A percentile compares a stretch with the other conserved stretches of the same genome.
Evolutionary conservation across 2,888 invertebrate genomes (phyloP).

Genomic region (Frankliniella fusca): DNA sequence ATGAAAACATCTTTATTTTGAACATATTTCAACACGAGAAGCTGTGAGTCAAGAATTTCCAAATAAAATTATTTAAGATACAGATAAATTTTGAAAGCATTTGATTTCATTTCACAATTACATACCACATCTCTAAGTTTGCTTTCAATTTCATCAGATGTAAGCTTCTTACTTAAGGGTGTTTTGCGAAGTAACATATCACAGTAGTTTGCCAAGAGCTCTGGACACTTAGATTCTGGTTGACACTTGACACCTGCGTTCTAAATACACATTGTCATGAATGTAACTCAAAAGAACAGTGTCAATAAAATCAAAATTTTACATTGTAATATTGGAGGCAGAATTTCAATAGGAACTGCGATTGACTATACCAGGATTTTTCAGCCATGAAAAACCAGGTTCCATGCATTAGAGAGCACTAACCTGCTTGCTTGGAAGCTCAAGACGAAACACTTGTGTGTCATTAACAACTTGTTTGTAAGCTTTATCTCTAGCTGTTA

Average conservation of each 20-base stretch:
- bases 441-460: slow-evolving; percentile 73
- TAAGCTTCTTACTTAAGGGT: slow-evolving; percentile 90
- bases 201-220: slow-evolving; percentile 97
- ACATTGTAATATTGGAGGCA: too few relatives aligned
- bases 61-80: slow-evolving; percentile 28
- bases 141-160: slow-evolving; percentile 93
- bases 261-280: slow-evolving; percentile 36
- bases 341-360: not conserved
- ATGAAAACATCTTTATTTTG: slow-evolving; percentile 99
- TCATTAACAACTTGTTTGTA: slow-evolving; percentile 98
- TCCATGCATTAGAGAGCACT: slow-evolving; percentile 55
- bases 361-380: not conserved
- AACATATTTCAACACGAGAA: slow-evolving; percentile 96
- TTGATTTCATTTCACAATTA: slow-evolving; percentile 36
- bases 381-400: slow-evolving; percentile 23
- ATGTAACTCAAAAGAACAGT: not conserved
- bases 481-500: slow-evolving; percentile 96
- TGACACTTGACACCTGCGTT: slow-evolving; percentile 46
- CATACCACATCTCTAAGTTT: slow-evolving; percentile 83
- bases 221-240: slow-evolving; percentile 98
- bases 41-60: slow-evolving; percentile 43
- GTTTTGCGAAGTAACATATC: slow-evolving; percentile 97
- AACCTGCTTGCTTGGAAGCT: slow-evolving; percentile 55
- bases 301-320: not conserved
- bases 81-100: slow-evolving; percentile 19